Evolutionary conservation across 2,797 vertebrate species (phyloP), one percentile per base, ranked within the genome.

Genomic region (Chromis chromis): DNA sequence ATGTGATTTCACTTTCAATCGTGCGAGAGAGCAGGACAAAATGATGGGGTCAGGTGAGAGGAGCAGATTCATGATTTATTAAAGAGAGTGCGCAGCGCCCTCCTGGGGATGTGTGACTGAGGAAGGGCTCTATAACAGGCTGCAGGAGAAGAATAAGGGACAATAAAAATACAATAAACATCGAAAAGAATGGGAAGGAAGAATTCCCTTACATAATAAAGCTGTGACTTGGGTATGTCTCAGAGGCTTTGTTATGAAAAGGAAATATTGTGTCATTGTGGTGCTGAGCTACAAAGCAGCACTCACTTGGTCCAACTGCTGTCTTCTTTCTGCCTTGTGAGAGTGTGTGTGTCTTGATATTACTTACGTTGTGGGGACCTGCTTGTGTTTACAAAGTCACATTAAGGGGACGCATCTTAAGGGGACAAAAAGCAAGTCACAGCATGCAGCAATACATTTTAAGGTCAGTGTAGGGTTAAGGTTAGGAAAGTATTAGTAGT

Each of bases 11-110:
- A 76, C 71, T 83, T 79, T 24, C 39, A 40, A 53, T 58, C 4
- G 22, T 56, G 33, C 1, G 9, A 40, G 65, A 42, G 56, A 50
- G 64, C 70, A 6, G 74, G 74, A 77, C 58, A 25, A 67, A 48
- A 74, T n/a, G 61, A 50, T 6, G 66, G 81, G 79, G 84, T 86
- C 86, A 91, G 78, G 57, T 76, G 53, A 79, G 65, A 76, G 53
- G 71, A 84, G 76, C 76, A 10, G 74, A 0, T 66, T 65, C 25
- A 85, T 86, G 49, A 81, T 89, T 88, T 86, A 90, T 87, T 83
- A 66, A 79, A 65, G 70, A 22, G 63, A 75, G 79, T 31, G 78
- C 72, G 62, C 73, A 89, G 89, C 88, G 86, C 88, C 92, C 79
- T 76, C 84, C 77, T 52, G 69, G 89, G 86, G 79, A 61, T 25